These are phyloP conservation scores for Girardinus metallicus DNA, from an alignment of 2,797 vertebrate species.

Conservation along the genomic window DNA sequence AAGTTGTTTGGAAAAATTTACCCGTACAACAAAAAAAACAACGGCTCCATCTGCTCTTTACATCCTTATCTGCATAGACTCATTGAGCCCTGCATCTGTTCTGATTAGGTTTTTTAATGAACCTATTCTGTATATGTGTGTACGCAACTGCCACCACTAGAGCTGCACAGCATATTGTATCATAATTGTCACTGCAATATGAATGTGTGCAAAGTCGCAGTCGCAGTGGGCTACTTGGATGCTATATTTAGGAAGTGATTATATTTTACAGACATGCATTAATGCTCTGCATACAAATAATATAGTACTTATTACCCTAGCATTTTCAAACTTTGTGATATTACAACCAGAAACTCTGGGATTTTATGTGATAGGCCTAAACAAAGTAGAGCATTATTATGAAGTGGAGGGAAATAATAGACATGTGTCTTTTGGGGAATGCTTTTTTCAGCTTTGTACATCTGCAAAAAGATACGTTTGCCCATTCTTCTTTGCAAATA, in stretches of 20 bases:
- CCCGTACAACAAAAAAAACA: conserved; percentile 65
- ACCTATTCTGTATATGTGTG: conserved; percentile 18
- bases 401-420: neutral
- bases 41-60: conserved; percentile 67
- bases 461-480: neutral
- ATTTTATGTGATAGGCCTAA: neutral
- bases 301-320: neutral
- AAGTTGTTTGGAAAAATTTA: conserved; percentile 76
- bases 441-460: neutral
- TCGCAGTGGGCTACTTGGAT: neutral
- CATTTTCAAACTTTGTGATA: neutral
- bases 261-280: neutral
- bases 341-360: neutral
- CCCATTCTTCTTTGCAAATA: neutral
- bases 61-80: conserved; percentile 67
- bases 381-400: neutral
- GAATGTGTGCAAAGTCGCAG: conserved; percentile 1
- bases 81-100: conserved; percentile 58
- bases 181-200: conserved; percentile 2
- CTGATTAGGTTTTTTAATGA: conserved; percentile 21
- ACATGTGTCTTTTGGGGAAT: neutral
- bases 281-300: conserved; percentile 4
- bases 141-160: conserved; percentile 7
- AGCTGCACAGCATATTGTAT: neutral
- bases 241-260: conserved; percentile 1